These are phyloP conservation scores for Ploceus nigricollis DNA, from an alignment of 2,113 vertebrate genomes.

Conservation along the genomic window DNA sequence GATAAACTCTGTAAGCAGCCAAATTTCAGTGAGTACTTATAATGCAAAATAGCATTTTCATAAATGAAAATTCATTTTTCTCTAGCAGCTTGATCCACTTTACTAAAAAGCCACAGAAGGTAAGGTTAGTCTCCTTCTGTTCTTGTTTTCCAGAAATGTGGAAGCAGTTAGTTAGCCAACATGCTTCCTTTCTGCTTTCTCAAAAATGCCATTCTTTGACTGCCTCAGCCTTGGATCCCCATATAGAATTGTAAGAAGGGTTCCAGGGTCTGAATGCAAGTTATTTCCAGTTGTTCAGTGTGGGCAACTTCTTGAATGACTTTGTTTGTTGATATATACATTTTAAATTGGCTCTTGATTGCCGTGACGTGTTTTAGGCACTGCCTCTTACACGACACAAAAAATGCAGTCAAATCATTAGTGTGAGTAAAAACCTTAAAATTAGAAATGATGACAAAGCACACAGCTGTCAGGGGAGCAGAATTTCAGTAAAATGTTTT, in stretches of 20 bases:
- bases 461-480: not conserved
- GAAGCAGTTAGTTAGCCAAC: not conserved
- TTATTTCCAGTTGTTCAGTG: not conserved
- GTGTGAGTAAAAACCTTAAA: not conserved
- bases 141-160: not conserved
- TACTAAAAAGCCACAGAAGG: not conserved
- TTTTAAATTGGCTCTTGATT: not conserved
- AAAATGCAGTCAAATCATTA: not conserved
- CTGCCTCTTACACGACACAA: not conserved
- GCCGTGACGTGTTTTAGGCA: not conserved
- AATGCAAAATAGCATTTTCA: not conserved
- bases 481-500: not conserved
- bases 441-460: not conserved
- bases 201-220: not conserved
- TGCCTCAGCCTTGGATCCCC: not conserved
- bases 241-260: not conserved
- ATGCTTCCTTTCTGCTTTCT: not conserved
- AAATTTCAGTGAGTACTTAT: not conserved
- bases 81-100: not conserved
- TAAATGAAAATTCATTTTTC: not conserved
- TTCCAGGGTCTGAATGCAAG: not conserved
- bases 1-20: not conserved
- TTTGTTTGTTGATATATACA: rapidly evolving
- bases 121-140: not conserved
- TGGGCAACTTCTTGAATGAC: not conserved